Evolutionary conservation across 23 tunicate genomes (phyloP).

Genomic region (Trididemnum miniatum): DNA sequence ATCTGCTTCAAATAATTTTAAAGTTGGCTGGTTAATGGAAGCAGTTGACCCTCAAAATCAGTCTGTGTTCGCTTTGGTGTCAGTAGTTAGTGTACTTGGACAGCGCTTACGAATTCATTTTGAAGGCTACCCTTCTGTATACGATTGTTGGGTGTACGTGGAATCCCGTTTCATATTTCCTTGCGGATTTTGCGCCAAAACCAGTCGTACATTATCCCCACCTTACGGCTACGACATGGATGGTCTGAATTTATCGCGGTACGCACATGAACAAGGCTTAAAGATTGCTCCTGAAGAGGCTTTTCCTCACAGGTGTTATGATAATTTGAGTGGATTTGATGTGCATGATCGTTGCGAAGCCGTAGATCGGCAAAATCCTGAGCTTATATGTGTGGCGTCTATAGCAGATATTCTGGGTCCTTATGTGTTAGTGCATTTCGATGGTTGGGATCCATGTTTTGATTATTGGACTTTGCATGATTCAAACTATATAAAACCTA

Average conservation of each 20-base stretch:
- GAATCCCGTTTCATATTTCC: constrained; percentile 76
- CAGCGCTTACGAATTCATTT: constrained; percentile 71
- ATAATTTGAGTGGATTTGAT: constrained; percentile 38
- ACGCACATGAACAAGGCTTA: neutral
- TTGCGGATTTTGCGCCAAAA: constrained; percentile 63
- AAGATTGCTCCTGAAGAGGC: neutral
- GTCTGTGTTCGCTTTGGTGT: constrained; percentile 44
- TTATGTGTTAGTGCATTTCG: constrained; percentile 64
- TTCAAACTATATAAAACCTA: constrained; percentile 46
- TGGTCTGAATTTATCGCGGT: neutral
- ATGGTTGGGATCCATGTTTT: constrained; percentile 63
- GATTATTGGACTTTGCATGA: constrained; percentile 67
- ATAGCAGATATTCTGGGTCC: constrained; percentile 57
- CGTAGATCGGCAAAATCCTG: constrained; percentile 63
- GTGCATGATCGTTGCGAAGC: constrained; percentile 57
- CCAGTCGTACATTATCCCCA: constrained; percentile 51
- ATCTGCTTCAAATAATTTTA: constrained; percentile 27
- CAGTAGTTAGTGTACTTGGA: constrained; percentile 44
- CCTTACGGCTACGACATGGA: constrained; percentile 25
- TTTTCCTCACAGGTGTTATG: constrained; percentile 3
- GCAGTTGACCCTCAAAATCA: constrained; percentile 70
- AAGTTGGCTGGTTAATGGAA: constrained; percentile 52
- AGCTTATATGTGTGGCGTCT: constrained; percentile 66
- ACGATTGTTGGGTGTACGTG: constrained; percentile 64
- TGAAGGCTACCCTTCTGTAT: constrained; percentile 41